Base-by-base conservation (phyloP, 2,888 invertebrate species). In the Cephus pulcher region DNA sequence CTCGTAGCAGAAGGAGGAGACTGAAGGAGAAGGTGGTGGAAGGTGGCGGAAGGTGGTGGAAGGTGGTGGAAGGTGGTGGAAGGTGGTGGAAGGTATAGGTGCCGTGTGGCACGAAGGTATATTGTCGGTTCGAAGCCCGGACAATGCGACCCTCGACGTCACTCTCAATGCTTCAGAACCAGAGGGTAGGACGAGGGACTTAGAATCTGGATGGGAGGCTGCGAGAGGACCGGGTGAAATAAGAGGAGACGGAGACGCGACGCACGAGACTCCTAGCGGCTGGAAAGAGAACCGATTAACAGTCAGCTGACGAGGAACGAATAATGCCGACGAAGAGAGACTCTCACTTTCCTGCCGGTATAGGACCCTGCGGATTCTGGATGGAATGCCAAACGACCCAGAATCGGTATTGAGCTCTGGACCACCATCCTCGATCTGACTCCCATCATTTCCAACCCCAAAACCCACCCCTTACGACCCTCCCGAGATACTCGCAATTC, bases 141-240 rank as follows among this genome's bases (percentile, higher is more conserved):
- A 89, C 89, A 89, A 89, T 88, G 82, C 83, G 81, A 75, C 84
- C 81, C 88, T 89, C 86, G 86, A 89, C 87, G 89, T 89, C 89
- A 87, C 85, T 88, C 87, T 89, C 88, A 86, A 89, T 86, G 84
- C 85, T 82, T 84, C 81, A 81, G 56, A 77, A 79, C 79, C 76
- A 80, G 78, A 73, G 80, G 80, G 70, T 82, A 82, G 84, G 80
- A 81, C 80, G 82, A 82, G 85, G 80, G 84, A 84, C 84, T 85
- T 83, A 80, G 85, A 82, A 84, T 81, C 81, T 82, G 82, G 82
- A 84, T 84, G 84, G 79, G 83, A 84, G 79, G 84, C 80, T 32
- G 68, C 76, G 33, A 68, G 40, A 75, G 73, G 2, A 40, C 40
- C 15, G 40, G 69, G 75, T 70, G 34, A 74, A 80, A 71, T 76